Conservation (phyloP, 1,140 invertebrate genomes). For the Zaprionus nigranus region DNA sequence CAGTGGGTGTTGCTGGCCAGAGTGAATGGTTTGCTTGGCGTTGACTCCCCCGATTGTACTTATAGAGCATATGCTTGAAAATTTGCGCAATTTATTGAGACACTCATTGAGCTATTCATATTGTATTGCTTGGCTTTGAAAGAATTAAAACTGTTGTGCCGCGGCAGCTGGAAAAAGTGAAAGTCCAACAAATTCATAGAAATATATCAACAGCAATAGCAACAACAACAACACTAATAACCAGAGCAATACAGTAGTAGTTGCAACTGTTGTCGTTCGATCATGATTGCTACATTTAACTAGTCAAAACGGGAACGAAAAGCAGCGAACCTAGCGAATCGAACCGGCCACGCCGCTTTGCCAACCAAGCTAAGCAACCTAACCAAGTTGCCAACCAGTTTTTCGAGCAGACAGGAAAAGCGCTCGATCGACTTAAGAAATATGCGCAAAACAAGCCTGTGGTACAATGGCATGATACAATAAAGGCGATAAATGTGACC, state of each 20-base stretch:
- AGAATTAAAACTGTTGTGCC: constrained; percentile 56
- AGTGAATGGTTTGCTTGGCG: constrained; percentile 36
- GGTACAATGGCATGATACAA: constrained; percentile 42
- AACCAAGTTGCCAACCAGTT: constrained; percentile 58
- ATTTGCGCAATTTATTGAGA: constrained; percentile 31
- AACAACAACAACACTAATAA: constrained; percentile 11
- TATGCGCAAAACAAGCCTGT: constrained; percentile 44
- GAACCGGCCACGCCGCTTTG: constrained; percentile 49
- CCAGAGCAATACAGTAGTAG: constrained; percentile 20
- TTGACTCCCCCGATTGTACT: constrained; percentile 5
- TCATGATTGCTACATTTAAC: constrained; percentile 75
- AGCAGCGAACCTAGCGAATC: constrained; percentile 38
- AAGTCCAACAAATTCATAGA: constrained; percentile 69
- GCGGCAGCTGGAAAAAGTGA: constrained; percentile 60
- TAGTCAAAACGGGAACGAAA: constrained; percentile 72
- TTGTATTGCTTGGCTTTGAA: constrained; percentile 26
- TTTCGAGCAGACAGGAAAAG: constrained; percentile 59
- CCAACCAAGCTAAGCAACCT: constrained; percentile 40
- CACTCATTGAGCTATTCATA: constrained; percentile 13
- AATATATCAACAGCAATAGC: constrained; percentile 54
- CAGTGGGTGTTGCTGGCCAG: constrained; percentile 3
- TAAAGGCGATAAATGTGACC: constrained; percentile 47
- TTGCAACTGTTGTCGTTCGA: constrained; percentile 51
- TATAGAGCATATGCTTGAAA: neutral
- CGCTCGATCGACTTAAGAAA: constrained; percentile 51